Evolutionary conservation across 2,113 vertebrate genomes (phyloP).

Genomic region (Charadrius vociferus): DNA sequence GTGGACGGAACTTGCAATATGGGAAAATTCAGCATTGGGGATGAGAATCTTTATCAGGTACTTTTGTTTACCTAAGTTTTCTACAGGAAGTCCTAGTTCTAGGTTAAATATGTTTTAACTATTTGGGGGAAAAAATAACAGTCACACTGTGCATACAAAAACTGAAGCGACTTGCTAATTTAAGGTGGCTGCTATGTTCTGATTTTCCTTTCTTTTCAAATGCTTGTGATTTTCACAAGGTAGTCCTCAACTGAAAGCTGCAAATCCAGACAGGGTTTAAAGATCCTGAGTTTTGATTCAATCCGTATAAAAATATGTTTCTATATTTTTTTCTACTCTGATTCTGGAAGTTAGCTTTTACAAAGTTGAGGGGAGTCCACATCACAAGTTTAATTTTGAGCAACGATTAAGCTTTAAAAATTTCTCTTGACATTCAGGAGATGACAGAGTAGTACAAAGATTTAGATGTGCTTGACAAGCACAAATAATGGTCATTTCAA

Average conservation of each 20-base stretch:
- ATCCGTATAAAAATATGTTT: neutral
- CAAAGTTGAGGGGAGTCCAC: neutral
- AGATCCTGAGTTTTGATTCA: neutral
- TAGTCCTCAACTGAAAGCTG: neutral
- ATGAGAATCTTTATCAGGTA: neutral
- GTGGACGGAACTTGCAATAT: neutral
- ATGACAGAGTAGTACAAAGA: neutral
- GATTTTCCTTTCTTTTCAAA: neutral
- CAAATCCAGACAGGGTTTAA: neutral
- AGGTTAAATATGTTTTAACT: neutral
- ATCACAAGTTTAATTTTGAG: neutral
- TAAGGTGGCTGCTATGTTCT: neutral
- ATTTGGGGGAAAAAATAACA: neutral
- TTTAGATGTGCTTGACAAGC: neutral
- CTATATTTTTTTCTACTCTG: neutral
- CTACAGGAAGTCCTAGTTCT: neutral
- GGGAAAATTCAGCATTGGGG: neutral
- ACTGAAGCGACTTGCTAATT: neutral
- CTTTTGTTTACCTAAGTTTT: neutral
- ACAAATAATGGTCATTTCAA: neutral
- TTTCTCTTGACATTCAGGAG: neutral
- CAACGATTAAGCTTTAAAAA: neutral
- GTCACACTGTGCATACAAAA: neutral
- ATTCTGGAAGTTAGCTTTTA: neutral
- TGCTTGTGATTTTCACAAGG: neutral